A percentile compares a stretch with the other conserved stretches of the same genome.
Conservation (phyloP, 2,797 vertebrate genomes). For the Pterois miles region DNA sequence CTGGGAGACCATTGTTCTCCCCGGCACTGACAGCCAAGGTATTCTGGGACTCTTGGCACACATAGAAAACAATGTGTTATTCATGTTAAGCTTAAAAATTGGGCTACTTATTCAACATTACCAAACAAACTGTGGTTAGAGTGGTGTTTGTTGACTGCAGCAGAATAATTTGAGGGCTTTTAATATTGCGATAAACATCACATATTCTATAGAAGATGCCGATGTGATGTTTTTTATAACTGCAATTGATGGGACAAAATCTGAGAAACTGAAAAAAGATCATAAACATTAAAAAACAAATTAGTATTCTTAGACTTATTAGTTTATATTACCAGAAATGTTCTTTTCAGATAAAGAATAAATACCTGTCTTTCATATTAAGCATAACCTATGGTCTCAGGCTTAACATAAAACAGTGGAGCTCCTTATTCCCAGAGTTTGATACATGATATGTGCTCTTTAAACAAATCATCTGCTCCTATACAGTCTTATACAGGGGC, state of each 20-base stretch:
- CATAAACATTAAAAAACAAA: slow-evolving; percentile 1
- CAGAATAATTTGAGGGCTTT: slow-evolving; percentile 1
- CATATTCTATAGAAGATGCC: not conserved
- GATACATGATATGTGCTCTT: slow-evolving; percentile 78
- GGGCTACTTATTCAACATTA: slow-evolving; percentile 53
- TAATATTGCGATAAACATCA: not conserved
- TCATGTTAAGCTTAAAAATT: slow-evolving; percentile 78
- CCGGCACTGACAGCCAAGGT: slow-evolving; percentile 81
- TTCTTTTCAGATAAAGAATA: slow-evolving; percentile 19
- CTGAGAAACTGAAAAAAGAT: not conserved
- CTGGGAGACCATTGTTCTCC: slow-evolving; percentile 86
- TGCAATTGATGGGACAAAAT: slow-evolving; percentile 11
- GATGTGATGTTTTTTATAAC: not conserved
- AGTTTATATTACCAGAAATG: not conserved
- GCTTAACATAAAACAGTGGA: slow-evolving; percentile 66
- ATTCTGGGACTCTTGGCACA: slow-evolving; percentile 83
- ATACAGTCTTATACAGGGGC: slow-evolving; percentile 66
- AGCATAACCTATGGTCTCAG: slow-evolving; percentile 39
- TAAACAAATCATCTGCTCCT: slow-evolving; percentile 73
- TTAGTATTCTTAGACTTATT: not conserved
- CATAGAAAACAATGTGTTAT: slow-evolving; percentile 83
- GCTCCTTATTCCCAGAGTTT: slow-evolving; percentile 68
- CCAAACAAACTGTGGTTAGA: slow-evolving; percentile 34
- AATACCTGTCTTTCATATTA: slow-evolving; percentile 51
- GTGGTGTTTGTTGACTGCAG: slow-evolving; percentile 15